Base-by-base conservation (phyloP, 2,888 invertebrate genomes). In the Epinotia brunnichana region DNA sequence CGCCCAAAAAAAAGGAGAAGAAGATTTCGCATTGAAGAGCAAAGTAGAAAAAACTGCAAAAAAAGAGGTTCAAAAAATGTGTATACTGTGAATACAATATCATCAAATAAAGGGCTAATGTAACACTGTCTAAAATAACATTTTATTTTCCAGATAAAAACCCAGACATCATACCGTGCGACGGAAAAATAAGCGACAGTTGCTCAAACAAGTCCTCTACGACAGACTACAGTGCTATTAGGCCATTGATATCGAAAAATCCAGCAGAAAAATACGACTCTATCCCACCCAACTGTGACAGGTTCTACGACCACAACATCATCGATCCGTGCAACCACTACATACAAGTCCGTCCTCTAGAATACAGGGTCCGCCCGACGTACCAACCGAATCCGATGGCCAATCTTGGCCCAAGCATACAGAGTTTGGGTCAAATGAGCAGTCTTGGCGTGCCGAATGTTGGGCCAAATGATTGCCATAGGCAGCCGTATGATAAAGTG, bases 111-210 rank as follows among this genome's bases (percentile, higher is more conserved):
- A n/a, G n/a, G n/a, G n/a, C n/a, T n/a, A n/a, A n/a, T n/a, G n/a
- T n/a, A n/a, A n/a, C n/a, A n/a, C n/a, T n/a, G n/a, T n/a, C n/a
- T n/a, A n/a, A n/a, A n/a, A n/a, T n/a, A 57, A 11, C n/a, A 2
- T 63, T 57, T 57, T 59, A 74, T 70, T 24, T 84, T 85, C 3
- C 89, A 92, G 94, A 94, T 74, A 94, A 93, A 84, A 94, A 93
- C 74, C 93, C 93, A 0, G 94, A 93, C 77, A 93, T 93, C 73
- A 93, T 94, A 76, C 92, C 93, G 0, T 76, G 93, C 57, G 93
- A 93, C 76, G 91, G 92, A 0, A 93, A 94, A 86, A 88, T 91
- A 78, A 91, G 89, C 66, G 93, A 93, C 79, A 92, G 85, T 74
- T 91, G 91, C 69, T 92, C 92, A 0, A 91, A 91, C 81, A 92